These are phyloP conservation scores for Perognathus longimembris DNA, from an alignment of 2,113 vertebrate species.

Conservation along the genomic window DNA sequence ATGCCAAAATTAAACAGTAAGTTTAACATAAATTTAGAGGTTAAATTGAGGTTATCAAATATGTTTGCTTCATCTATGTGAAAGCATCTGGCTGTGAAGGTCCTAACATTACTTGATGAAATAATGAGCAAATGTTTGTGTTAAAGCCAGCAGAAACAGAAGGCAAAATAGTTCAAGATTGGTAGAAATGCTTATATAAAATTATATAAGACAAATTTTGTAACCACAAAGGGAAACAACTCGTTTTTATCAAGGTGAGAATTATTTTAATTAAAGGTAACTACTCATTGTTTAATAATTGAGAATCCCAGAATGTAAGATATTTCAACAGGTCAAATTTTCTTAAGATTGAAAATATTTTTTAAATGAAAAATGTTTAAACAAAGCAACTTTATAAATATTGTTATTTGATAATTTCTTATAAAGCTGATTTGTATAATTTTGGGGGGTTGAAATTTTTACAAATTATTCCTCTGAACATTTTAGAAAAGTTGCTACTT, in stretches of 20 bases:
- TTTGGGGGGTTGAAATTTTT: too few species aligned
- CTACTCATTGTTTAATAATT: not conserved
- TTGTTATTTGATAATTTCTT: not conserved
- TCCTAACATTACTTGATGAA: not conserved
- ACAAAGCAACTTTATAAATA: not conserved
- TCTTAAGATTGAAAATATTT: not conserved
- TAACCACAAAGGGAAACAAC: not conserved
- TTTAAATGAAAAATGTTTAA: not conserved
- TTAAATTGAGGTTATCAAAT: not conserved
- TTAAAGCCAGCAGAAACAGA: not conserved
- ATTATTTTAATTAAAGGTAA: not conserved
- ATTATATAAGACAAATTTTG: slow-evolving; percentile 7
- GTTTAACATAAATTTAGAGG: too few species aligned
- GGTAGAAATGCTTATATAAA: not conserved
- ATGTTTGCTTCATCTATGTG: not conserved
- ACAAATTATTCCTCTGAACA: not conserved
- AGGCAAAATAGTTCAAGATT: not conserved
- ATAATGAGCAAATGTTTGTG: not conserved
- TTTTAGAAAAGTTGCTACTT: not conserved
- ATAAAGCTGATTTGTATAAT: not conserved
- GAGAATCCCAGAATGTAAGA: not conserved
- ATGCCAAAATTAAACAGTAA: too few species aligned
- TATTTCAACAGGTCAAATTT: not conserved
- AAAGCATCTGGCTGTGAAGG: not conserved
- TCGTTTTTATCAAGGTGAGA: not conserved